Evolutionary conservation across 2,888 invertebrate genomes (phyloP).

Genomic region (Agriopis leucophaearia): DNA sequence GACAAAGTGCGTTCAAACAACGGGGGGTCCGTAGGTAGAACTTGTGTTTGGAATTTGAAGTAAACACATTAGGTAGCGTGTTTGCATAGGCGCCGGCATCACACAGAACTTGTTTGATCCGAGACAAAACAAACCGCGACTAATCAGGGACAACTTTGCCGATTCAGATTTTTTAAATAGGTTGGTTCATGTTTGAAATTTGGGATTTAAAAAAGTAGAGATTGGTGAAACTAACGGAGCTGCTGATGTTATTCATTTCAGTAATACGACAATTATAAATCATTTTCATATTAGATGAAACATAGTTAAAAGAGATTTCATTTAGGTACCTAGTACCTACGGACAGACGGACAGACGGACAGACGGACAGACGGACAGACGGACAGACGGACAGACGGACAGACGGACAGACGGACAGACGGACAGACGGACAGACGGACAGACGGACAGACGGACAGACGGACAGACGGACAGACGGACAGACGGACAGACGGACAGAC

Average conservation of each 20-base stretch:
- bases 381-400: too few species aligned
- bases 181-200: background rate
- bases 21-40: constrained; percentile 63
- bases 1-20: constrained; percentile 62
- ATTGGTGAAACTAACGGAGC: background rate
- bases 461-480: too few species aligned
- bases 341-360: too few species aligned
- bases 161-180: constrained; percentile 63
- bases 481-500: too few species aligned
- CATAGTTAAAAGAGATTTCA: too few species aligned
- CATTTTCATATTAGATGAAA: too few species aligned
- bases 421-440: too few species aligned
- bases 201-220: background rate
- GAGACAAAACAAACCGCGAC: constrained; percentile 68
- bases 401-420: too few species aligned
- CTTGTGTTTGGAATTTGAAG: constrained; percentile 80
- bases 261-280: too few species aligned
- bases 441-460: too few species aligned
- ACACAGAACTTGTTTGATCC: constrained; percentile 78
- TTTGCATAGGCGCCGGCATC: constrained; percentile 78
- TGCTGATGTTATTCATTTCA: background rate
- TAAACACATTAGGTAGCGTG: constrained; percentile 83
- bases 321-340: too few species aligned
- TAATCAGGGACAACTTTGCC: constrained; percentile 74
- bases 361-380: too few species aligned